Percentiles rank a stretch among this genome's conserved stretches.
These are phyloP conservation scores for Chauna torquata DNA, from an alignment of 2,113 vertebrate species.

Conservation along the genomic window DNA sequence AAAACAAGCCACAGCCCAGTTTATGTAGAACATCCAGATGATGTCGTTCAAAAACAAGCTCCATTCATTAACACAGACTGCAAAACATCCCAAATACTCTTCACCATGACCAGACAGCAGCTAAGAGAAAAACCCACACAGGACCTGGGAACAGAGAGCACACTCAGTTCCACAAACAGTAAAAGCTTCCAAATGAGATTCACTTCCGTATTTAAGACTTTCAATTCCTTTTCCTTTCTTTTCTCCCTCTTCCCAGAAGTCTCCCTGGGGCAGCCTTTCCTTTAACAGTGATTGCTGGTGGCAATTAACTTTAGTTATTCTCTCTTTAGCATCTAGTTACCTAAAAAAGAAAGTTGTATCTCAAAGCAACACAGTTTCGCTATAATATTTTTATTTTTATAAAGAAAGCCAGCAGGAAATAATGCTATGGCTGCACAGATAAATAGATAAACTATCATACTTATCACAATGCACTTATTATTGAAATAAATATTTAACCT, in stretches of 20 bases:
- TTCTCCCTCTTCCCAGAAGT: not conserved
- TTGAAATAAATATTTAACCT: not conserved
- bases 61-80: not conserved
- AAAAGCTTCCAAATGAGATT: not conserved
- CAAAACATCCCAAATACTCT: not conserved
- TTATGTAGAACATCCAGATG: not conserved
- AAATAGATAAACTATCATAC: not conserved
- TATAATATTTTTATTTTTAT: not conserved
- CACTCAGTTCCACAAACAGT: not conserved
- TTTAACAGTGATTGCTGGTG: not conserved
- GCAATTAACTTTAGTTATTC: not conserved
- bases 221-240: not conserved
- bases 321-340: no score
- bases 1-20: not conserved
- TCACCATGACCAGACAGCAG: not conserved
- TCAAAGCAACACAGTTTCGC: not conserved
- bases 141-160: not conserved
- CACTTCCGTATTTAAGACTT: not conserved
- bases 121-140: not conserved
- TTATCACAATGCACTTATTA: no score
- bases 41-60: not conserved
- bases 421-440: not conserved
- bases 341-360: not conserved
- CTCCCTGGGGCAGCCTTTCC: not conserved
- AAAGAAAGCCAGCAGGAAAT: no score